Percentiles rank a stretch among this genome's conserved stretches.
phyloP scores from a whole-genome alignment of 2,113 vertebrate genomes.

The Alectura lathami region DNA sequence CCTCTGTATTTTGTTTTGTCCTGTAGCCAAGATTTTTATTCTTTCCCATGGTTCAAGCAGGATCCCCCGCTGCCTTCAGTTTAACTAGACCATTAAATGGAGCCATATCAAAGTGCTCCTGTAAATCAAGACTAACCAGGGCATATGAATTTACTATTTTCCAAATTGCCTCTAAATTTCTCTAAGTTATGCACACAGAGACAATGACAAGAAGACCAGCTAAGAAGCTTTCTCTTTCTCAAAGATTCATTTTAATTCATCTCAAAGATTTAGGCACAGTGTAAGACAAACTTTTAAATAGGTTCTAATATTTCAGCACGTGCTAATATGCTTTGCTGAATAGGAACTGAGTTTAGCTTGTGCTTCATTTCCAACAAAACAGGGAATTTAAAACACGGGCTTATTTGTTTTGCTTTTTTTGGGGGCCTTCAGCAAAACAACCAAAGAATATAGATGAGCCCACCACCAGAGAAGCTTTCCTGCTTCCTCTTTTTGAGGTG shows the following conservation, averaged over 20 bases:
- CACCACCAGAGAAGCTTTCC: slow-evolving; percentile 9
- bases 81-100: slow-evolving; percentile 55
- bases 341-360: not conserved
- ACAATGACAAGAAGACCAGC: not conserved
- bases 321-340: not conserved
- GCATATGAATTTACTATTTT: slow-evolving; percentile 31
- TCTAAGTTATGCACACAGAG: slow-evolving; percentile 42
- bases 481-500: slow-evolving; percentile 28
- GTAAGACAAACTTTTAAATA: not conserved
- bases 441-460: not conserved
- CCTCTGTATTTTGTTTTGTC: slow-evolving; percentile 52
- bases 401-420: not conserved
- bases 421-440: not conserved
- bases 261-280: slow-evolving; percentile 24
- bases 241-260: slow-evolving; percentile 5
- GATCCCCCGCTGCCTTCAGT: slow-evolving; percentile 30
- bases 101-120: slow-evolving; percentile 43
- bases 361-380: slow-evolving; percentile 38
- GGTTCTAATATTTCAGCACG: not conserved
- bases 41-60: slow-evolving; percentile 45
- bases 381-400: slow-evolving; percentile 3
- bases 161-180: slow-evolving; percentile 28
- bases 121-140: slow-evolving; percentile 57
- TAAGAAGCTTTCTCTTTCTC: slow-evolving; percentile 36
- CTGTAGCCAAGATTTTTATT: slow-evolving; percentile 27